A percentile compares a stretch with the other conserved stretches of the same genome.
Conservation (phyloP, 2,113 vertebrate genomes). For the Columba janthina region DNA sequence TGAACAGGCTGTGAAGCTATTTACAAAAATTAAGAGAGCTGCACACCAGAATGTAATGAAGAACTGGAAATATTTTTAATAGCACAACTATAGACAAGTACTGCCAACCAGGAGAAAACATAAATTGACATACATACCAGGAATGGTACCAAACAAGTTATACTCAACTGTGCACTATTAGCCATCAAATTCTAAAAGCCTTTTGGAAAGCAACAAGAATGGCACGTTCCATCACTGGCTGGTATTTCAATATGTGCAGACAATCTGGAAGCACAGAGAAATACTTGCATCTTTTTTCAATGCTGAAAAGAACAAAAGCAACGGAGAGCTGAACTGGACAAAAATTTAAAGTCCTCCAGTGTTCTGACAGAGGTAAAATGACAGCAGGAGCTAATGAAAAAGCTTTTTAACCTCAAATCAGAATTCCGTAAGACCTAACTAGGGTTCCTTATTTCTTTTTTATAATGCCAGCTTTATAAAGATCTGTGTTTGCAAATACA, state of each 20-base stretch:
- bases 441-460: neutral
- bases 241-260: neutral
- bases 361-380: neutral
- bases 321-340: neutral
- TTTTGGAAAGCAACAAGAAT: neutral
- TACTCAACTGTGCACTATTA: neutral
- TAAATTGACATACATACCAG: neutral
- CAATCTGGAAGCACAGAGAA: neutral
- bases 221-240: neutral
- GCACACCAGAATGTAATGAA: neutral
- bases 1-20: neutral
- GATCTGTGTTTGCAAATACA: neutral
- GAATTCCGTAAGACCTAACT: neutral
- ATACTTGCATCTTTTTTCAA: neutral
- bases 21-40: neutral
- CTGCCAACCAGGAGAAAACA: neutral
- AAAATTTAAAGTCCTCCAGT: neutral
- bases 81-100: neutral
- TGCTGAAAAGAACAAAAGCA: neutral
- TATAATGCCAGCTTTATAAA: neutral
- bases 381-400: neutral
- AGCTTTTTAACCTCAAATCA: neutral
- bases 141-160: neutral
- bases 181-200: neutral
- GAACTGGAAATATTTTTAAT: neutral